These are phyloP conservation scores for Aspidoscelis tigris DNA, from an alignment of 2,113 vertebrate species.

Conservation along the genomic window DNA sequence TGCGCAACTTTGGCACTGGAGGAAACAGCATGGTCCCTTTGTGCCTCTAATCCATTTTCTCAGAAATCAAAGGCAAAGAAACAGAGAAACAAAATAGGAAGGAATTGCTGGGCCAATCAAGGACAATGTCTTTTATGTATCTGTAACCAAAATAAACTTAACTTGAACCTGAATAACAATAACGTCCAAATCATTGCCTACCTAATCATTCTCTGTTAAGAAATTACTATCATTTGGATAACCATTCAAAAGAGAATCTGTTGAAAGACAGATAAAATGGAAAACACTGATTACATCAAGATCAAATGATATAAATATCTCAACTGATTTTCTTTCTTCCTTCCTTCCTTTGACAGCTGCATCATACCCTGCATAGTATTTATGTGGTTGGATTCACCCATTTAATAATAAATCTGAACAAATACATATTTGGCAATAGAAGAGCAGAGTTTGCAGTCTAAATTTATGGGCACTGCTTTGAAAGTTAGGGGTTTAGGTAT, in stretches of 20 bases:
- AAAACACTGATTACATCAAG: not conserved
- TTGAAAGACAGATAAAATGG: constrained; percentile 30
- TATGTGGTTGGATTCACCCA: not conserved
- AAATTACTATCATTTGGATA: constrained; percentile 10
- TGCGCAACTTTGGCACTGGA: not conserved
- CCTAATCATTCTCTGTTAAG: not conserved
- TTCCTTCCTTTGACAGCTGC: not conserved
- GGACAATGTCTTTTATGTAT: not conserved
- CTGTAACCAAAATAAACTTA: no score
- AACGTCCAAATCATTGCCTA: not conserved
- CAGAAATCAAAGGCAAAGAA: constrained; percentile 16
- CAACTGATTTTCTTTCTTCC: not conserved
- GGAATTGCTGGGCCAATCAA: not conserved
- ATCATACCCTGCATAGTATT: not conserved
- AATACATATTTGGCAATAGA: not conserved
- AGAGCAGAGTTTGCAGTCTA: not conserved
- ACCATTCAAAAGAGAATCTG: constrained; percentile 4
- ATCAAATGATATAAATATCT: not conserved
- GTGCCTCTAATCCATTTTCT: not conserved
- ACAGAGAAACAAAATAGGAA: not conserved
- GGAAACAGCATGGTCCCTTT: not conserved
- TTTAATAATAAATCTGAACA: not conserved
- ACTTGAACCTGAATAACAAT: no score
- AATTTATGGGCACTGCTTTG: not conserved
- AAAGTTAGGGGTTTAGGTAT: not conserved